A percentile compares a stretch with the other conserved stretches of the same genome.
Conservation (phyloP, 1,140 invertebrate species). For the Pogonomyrmex barbatus region DNA sequence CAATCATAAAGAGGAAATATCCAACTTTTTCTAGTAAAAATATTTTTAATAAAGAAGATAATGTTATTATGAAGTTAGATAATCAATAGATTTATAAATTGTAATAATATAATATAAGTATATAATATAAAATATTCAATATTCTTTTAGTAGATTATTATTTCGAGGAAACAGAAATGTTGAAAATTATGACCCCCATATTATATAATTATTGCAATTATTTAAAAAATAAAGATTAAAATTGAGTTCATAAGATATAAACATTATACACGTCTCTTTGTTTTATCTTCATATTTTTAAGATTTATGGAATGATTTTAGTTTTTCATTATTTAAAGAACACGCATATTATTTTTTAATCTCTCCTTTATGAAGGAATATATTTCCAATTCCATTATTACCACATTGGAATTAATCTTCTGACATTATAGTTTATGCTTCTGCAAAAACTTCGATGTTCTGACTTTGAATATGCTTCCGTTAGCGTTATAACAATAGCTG, state of each 20-base stretch:
- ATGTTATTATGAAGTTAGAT: neutral
- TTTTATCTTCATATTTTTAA: neutral
- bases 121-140: neutral
- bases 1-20: conserved; percentile 15
- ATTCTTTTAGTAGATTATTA: neutral
- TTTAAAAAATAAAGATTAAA: neutral
- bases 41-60: neutral
- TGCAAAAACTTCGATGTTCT: conserved; percentile 11
- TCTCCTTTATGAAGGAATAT: neutral
- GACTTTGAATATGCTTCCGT: conserved; percentile 21
- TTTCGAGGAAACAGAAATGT: neutral
- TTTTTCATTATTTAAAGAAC: conserved; percentile 11
- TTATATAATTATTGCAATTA: neutral
- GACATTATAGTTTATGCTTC: neutral
- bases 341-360: neutral
- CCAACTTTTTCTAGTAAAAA: conserved; percentile 30
- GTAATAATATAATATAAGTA: neutral
- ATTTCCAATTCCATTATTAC: conserved; percentile 27
- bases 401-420: neutral
- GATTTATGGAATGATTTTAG: neutral
- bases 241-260: neutral
- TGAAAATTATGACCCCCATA: neutral
- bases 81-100: conserved; percentile 17
- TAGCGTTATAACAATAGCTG: conserved; percentile 2
- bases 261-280: neutral